These are phyloP conservation scores for Apodemus sylvaticus DNA, from an alignment of 2,113 vertebrate genomes.

Conservation along the genomic window DNA sequence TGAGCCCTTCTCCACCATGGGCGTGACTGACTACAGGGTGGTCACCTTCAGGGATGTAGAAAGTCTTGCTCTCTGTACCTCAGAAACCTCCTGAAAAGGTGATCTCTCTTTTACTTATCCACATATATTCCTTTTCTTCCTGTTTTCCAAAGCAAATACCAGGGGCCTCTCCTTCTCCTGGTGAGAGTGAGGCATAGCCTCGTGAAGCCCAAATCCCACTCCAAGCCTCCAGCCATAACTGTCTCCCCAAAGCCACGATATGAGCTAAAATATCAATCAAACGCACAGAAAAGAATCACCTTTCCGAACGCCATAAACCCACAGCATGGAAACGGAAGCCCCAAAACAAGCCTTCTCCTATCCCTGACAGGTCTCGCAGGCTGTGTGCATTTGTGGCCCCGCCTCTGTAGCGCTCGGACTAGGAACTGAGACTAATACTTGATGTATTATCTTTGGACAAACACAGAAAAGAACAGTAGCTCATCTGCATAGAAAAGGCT, in stretches of 20 bases:
- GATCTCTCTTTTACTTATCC: not conserved
- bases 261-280: slow-evolving; percentile 38
- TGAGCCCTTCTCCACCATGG: not conserved
- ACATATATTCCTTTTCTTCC: not conserved
- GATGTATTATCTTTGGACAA: slow-evolving; percentile 38
- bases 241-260: not conserved
- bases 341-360: not conserved
- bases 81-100: not conserved
- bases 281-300: slow-evolving; percentile 6
- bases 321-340: slow-evolving; percentile 12
- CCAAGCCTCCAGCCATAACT: slow-evolving; percentile 27
- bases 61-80: not conserved
- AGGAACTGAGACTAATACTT: slow-evolving; percentile 10
- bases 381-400: not conserved
- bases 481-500: not conserved
- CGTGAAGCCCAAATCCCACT: slow-evolving; percentile 17
- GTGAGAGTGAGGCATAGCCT: not conserved
- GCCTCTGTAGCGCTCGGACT: not conserved
- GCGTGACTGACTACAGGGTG: not conserved
- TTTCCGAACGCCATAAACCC: slow-evolving; percentile 59
- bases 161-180: not conserved
- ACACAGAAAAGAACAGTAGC: not conserved
- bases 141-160: not conserved
- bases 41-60: not conserved
- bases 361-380: slow-evolving; percentile 14